Evolutionary conservation across 2,797 vertebrate species (phyloP).

Genomic region (Odontamblyopus lacepedii): DNA sequence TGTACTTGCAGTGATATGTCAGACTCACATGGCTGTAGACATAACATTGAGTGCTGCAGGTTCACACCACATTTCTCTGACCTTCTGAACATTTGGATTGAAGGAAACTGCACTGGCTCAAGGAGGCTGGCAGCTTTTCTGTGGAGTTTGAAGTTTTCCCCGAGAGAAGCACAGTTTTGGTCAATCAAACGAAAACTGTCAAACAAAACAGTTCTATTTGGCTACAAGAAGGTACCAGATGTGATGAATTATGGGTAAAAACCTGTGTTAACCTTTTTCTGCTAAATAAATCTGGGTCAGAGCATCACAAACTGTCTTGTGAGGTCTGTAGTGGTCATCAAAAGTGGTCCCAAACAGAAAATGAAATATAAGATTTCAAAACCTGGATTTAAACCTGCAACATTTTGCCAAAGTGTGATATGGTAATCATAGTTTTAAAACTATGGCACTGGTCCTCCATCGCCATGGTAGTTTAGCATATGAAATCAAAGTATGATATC

Average conservation of each 20-base stretch:
- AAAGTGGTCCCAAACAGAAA: background rate
- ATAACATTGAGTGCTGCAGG: background rate
- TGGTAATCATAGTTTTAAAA: too few relatives aligned
- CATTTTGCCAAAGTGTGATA: too few relatives aligned
- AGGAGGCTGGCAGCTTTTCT: background rate
- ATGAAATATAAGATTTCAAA: background rate
- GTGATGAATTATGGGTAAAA: background rate
- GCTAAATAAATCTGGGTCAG: background rate
- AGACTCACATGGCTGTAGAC: background rate
- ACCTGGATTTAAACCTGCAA: too few relatives aligned
- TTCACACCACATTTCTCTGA: background rate
- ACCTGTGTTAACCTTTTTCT: background rate
- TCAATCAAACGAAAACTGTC: constrained; percentile 9
- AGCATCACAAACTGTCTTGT: background rate
- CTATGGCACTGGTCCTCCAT: too few relatives aligned
- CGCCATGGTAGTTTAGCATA: too few relatives aligned
- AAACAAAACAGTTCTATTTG: background rate
- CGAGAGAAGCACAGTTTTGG: background rate
- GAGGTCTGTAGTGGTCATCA: background rate
- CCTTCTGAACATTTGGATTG: background rate
- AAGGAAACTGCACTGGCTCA: constrained; percentile 3
- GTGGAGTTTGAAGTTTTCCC: constrained; percentile 3
- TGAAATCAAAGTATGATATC: too few relatives aligned
- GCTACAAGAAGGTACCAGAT: constrained; percentile 1
- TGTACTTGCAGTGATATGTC: background rate